Conservation (phyloP, 1,140 invertebrate genomes). For the Heterodera carotae region DNA sequence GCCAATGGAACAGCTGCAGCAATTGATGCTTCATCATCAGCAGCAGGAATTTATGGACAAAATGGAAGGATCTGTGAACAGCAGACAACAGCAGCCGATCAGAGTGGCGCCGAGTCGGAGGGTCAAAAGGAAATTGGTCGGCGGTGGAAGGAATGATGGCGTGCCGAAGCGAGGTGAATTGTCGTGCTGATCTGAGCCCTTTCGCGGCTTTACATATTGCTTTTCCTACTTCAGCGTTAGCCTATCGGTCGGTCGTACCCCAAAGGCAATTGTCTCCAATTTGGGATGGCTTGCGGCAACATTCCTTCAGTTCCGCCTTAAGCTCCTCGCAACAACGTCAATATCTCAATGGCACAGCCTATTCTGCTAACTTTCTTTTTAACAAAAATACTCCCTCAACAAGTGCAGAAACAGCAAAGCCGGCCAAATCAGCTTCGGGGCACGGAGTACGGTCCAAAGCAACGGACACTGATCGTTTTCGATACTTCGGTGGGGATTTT, state of each 20-base stretch:
- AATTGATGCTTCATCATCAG: no score
- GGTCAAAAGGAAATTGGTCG: no score
- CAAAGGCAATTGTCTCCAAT: neutral
- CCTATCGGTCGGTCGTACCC: neutral
- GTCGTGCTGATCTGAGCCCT: neutral
- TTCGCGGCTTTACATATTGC: neutral
- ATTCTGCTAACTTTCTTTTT: neutral
- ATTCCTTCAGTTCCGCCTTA: neutral
- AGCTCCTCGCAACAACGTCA: neutral
- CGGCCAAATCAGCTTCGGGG: neutral
- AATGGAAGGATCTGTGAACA: no score
- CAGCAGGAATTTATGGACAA: no score
- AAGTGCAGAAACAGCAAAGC: neutral
- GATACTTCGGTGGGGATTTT: conserved; percentile 14
- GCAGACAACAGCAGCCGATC: no score
- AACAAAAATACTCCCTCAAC: neutral
- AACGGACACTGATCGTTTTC: conserved; percentile 1
- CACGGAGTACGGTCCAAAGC: neutral
- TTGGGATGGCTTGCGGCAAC: neutral
- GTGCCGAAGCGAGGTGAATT: neutral
- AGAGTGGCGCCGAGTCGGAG: no score
- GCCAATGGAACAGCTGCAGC: no score
- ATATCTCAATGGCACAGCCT: neutral
- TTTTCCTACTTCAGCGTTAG: neutral
- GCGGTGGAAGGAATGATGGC: neutral